phyloP scores from a whole-genome alignment of 2,797 vertebrate genomes.

The Megaceryle alcyon region DNA sequence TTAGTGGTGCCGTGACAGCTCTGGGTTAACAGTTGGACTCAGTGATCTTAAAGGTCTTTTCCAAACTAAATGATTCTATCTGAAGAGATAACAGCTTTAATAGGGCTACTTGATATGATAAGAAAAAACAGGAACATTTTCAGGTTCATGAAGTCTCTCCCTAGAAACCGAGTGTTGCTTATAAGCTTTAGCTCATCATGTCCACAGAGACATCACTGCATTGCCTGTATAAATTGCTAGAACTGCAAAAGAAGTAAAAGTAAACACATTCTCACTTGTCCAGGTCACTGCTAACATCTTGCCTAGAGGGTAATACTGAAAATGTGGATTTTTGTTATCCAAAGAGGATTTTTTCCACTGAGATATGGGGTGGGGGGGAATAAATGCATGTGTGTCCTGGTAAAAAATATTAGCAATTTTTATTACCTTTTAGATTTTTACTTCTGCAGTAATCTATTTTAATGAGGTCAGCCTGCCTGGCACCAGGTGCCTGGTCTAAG shows the following conservation, averaged over 20 bases:
- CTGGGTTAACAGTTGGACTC: neutral
- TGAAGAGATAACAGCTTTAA: neutral
- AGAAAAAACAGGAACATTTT: neutral
- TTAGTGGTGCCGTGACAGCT: neutral
- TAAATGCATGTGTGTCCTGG: neutral
- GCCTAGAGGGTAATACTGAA: neutral
- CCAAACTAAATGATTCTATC: neutral
- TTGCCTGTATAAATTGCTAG: neutral
- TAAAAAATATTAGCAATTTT: constrained; percentile 70
- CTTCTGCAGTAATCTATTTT: constrained; percentile 64
- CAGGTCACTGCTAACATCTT: neutral
- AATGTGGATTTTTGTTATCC: neutral
- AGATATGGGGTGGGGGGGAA: accelerated
- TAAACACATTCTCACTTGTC: neutral
- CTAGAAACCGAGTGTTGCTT: neutral
- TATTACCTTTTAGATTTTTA: constrained; percentile 72
- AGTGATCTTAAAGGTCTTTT: neutral
- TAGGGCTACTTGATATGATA: neutral
- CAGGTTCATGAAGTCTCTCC: neutral
- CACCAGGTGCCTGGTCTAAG: constrained; percentile 61
- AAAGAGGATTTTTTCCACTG: neutral
- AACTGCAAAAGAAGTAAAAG: neutral
- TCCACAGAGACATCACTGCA: neutral
- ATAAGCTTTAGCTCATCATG: neutral
- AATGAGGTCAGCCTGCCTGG: constrained; percentile 74